Conservation (phyloP, 2,888 invertebrate genomes). For the Drosophila limbata region DNA sequence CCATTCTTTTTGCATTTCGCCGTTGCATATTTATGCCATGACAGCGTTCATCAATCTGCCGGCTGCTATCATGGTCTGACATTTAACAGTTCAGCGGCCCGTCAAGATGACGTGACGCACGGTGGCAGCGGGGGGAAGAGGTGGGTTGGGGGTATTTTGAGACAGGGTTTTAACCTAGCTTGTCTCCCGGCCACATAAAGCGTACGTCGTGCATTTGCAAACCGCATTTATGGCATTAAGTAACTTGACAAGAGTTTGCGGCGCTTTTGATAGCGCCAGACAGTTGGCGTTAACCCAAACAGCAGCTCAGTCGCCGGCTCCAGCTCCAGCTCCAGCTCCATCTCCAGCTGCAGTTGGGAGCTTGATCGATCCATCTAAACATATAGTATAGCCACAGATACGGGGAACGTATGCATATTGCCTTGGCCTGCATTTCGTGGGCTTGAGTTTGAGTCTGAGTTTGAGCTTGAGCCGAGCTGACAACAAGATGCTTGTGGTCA, state of each 20-base stretch:
- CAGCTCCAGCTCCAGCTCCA: not conserved
- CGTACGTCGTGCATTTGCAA: conserved; percentile 45
- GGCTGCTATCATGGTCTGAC: conserved; percentile 57
- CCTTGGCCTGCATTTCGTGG: conserved; percentile 76
- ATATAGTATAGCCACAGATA: conserved; percentile 18
- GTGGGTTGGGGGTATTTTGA: not conserved
- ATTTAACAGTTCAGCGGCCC: conserved; percentile 71
- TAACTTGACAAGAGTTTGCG: conserved; percentile 71
- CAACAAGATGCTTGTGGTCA: conserved; percentile 77
- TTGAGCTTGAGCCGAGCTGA: conserved; percentile 53
- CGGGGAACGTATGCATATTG: conserved; percentile 54
- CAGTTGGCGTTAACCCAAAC: conserved; percentile 64
- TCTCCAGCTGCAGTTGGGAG: conserved; percentile 9
- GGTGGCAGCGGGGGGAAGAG: not conserved
- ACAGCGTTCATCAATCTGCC: conserved; percentile 63
- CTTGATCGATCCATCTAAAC: conserved; percentile 35
- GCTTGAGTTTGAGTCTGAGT: conserved; percentile 29
- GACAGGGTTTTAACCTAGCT: conserved; percentile 47
- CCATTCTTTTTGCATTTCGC: conserved; percentile 56
- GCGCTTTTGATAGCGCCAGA: conserved; percentile 65
- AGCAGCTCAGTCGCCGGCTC: conserved; percentile 30
- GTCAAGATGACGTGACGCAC: conserved; percentile 44
- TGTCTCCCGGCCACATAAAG: conserved; percentile 50
- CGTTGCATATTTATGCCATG: conserved; percentile 50
- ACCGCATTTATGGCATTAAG: conserved; percentile 69